Evolutionary conservation across 2,888 invertebrate species (phyloP), one percentile per base, ranked within the genome.

Genomic region (Margaritifera margaritifera): DNA sequence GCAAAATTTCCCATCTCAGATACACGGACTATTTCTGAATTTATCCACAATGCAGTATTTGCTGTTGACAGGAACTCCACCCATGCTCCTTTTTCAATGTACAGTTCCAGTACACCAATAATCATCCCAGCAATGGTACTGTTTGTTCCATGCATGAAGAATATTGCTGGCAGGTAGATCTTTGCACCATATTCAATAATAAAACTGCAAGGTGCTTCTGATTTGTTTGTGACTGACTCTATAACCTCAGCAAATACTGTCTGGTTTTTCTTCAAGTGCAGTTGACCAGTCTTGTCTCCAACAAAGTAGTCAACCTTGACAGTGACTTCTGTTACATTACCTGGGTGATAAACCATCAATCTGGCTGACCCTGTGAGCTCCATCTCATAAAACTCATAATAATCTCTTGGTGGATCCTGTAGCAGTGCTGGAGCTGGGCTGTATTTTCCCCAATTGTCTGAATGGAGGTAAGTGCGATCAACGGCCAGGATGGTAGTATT

Each of bases 191-290:
- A 64, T 59, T 83, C 82, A 61, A 85, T 75, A 62, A 84, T 80
- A 70, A 79, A 85, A 50, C 82, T 79, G 63, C 82, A 83, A 15
- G 84, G 82, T 1, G 85, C 85, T 67, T 85, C 83, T 8, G 84
- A 84, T 53, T 68, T 74, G 65, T 84, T 84, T 4, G 73, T 69
- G 58, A 77, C 74, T 8, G 85, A 80, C 62, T 83, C 81, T n/a
- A 82, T 77, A 42, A 79, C 74, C 69, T 85, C 85, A 6, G 83
- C 81, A 71, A 71, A 84, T 11, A 81, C 75, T 58, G 72, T 74
- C 74, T 85, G 85, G 19, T 71, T 76, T n/a, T 61, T 25, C 27
- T 80, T 66, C 2, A 83, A 69, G 65, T 83, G 83, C 8, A 84
- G 65, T 52, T 79, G 74, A 6, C 84, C 85, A 19, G 82, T 80